phyloP scores from a whole-genome alignment of 1,140 invertebrate species.

The Uloborus diversus region DNA sequence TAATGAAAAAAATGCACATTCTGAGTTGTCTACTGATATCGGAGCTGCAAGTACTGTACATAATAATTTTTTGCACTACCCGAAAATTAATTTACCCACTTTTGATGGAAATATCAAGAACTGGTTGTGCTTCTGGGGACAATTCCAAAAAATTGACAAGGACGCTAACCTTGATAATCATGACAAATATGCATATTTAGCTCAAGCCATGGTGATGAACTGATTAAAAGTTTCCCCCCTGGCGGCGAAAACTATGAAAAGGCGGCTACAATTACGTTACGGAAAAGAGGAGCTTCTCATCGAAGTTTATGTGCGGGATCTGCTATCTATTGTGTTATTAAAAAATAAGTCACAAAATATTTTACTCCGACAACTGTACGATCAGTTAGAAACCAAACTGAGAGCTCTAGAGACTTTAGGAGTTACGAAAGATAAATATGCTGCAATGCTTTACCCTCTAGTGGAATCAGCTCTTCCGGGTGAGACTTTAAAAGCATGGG shows the following conservation, averaged over 20 bases:
- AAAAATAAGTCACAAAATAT: neutral
- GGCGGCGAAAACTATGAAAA: neutral
- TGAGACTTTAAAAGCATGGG: slow-evolving; percentile 10
- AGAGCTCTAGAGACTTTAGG: slow-evolving; percentile 60
- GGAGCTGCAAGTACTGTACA: no score
- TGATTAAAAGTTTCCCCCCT: slow-evolving; percentile 32
- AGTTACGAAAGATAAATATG: slow-evolving; percentile 61
- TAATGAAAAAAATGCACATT: no score
- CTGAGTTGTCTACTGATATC: no score
- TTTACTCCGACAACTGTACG: slow-evolving; percentile 31
- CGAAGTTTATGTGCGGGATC: slow-evolving; percentile 56
- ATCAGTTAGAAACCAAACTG: slow-evolving; percentile 61
- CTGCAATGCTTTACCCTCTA: slow-evolving; percentile 61
- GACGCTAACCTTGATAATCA: neutral
- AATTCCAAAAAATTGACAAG: slow-evolving; percentile 13
- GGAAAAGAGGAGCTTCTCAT: slow-evolving; percentile 52
- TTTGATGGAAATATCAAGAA: slow-evolving; percentile 1
- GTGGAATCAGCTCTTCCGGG: slow-evolving; percentile 58
- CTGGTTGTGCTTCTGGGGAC: neutral
- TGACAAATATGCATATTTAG: slow-evolving; percentile 7
- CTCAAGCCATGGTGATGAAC: slow-evolving; percentile 1
- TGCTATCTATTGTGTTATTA: neutral
- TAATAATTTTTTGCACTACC: neutral
- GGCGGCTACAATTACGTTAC: slow-evolving; percentile 32
- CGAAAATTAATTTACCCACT: slow-evolving; percentile 1